Evolutionary conservation across 2,797 vertebrate species (phyloP), one percentile per base, ranked within the genome.

Genomic region (Pseudopleuronectes americanus): DNA sequence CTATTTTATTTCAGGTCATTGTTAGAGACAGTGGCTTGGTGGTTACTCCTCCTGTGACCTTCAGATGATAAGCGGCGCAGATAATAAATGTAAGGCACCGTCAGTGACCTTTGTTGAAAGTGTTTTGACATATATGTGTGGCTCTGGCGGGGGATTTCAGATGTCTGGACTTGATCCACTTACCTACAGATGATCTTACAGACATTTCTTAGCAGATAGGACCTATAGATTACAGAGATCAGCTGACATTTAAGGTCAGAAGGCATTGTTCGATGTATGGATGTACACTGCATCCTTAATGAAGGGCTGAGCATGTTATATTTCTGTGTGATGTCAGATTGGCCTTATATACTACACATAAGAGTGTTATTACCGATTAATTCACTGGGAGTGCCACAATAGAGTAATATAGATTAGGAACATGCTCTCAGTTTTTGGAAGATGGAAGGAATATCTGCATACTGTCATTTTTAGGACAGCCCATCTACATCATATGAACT

Each of bases 401-500:
- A 12, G 21, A 41, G 0, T 4, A 41, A 13, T 14, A 13, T 41
- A 41, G 10, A 41, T 19, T 14, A 2, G 1, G 14, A 43, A 43
- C 14, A 43, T 58, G 55, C 9, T 31, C 1, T 38, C 21, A 12
- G 60, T 49, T 31, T 66, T 47, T 48, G n/a, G n/a, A n/a, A 22
- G 6, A 47, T 28, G 9, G 56, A 31, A 6, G 12, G 41, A 43
- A 43, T 16, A 3, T 43, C 43, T 71, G 8, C 26, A 23, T 48
- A 22, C 66, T 43, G 57, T n/a, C 2, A 48, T 64, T 48, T 48
- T 10, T 63, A 56, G 67, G 57, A 47, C 36, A 53, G 8, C 12
- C 12, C 7, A 19, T 67, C 71, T 59, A 43, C 31, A 13, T 80
- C 33, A 52, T 6, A 24, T 52, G 10, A 71, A 62, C 33, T 60